Conservation (phyloP, 2,888 invertebrate species). For the Cosmopolites sordidus region DNA sequence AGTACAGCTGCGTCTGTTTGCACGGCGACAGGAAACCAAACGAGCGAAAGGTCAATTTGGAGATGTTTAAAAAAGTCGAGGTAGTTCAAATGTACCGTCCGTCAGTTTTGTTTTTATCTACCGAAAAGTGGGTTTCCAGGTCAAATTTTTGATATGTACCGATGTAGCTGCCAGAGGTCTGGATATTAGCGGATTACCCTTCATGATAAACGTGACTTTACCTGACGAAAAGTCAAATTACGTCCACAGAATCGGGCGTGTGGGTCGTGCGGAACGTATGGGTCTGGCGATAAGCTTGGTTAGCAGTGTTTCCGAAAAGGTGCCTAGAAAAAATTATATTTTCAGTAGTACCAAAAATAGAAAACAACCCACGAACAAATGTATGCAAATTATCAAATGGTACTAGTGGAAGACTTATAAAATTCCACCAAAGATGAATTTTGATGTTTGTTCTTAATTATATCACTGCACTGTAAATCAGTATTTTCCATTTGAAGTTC, state of each 20-base stretch:
- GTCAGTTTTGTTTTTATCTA: too few relatives aligned
- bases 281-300: conserved; percentile 96
- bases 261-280: conserved; percentile 98
- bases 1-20: conserved; percentile 73
- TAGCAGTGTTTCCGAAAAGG: conserved; percentile 90
- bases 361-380: too few relatives aligned
- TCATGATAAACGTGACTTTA: conserved; percentile 96
- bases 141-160: conserved; percentile 93
- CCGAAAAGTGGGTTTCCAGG: conserved; percentile 42
- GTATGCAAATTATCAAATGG: too few relatives aligned
- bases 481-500: too few relatives aligned
- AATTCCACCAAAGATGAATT: too few relatives aligned
- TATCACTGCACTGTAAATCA: too few relatives aligned
- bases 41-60: conserved; percentile 89
- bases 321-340: conserved; percentile 31
- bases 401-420: too few relatives aligned
- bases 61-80: conserved; percentile 73
- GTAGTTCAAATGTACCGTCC: conserved; percentile 1
- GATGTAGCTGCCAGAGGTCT: conserved; percentile 98
- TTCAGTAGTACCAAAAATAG: too few relatives aligned
- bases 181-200: conserved; percentile 88
- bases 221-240: conserved; percentile 99
- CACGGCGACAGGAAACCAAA: conserved; percentile 93
- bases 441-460: too few relatives aligned
- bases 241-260: conserved; percentile 98